Base-by-base conservation (phyloP, 2,797 vertebrate species). In the Streptopelia turtur region DNA sequence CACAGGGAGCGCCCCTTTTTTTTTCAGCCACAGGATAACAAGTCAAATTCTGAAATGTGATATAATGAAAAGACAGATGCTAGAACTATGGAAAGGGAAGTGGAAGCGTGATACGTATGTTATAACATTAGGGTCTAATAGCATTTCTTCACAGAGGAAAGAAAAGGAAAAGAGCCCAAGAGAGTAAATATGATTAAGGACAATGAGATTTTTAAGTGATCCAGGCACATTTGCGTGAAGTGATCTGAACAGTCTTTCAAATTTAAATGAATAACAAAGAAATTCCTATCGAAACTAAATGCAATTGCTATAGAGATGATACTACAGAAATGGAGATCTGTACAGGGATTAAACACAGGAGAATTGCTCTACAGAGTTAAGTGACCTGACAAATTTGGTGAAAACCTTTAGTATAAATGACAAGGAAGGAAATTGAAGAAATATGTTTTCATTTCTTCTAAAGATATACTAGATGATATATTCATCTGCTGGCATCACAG, bases 241-340 rank as follows among this genome's bases (percentile, higher is more conserved):
- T 96, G 61, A 95, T 70, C 89, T 85, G 85, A 90, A 75, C 16
- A 66, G 35, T 47, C 47, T 70, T 74, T 81, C 33, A 31, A 94
- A 96, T 97, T 95, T 87, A 93, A 96, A n/a, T n/a, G n/a, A n/a
- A n/a, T n/a, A n/a, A 65, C 49, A 95, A 94, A 86, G 39, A 37
- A 86, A 95, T 77, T 85, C 55, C 27, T 64, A 22, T 78, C 91
- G 89, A 87, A 59, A 94, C 49, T 39, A 96, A 96, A 96, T 35
- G 16, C 23, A 87, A 21, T 82, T 64, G 33, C 35, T 95, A 16
- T 75, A 92, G 64, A 37, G 65, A 87, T 31, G 31, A 49, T 69
- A 31, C 16, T 64, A 30, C 22, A 77, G 37, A 70, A 90, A 78
- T 28, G 22, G 27, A 76, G 75, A 74, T 65, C 35, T 80, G 33